Evolutionary conservation across 2,797 vertebrate genomes (phyloP).

Genomic region (Chloroceryle inda): DNA sequence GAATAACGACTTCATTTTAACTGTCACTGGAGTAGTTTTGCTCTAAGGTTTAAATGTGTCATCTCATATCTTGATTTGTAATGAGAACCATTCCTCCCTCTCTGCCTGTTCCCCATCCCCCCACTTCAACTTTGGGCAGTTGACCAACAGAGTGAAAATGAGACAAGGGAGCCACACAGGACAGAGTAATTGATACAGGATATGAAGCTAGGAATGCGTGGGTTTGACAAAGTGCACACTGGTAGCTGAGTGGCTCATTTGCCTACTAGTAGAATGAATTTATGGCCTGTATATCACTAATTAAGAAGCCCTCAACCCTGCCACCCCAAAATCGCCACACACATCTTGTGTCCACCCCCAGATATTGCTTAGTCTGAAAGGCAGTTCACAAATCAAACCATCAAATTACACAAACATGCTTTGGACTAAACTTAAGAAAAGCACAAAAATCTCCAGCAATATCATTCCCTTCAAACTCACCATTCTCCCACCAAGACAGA

Average conservation of each 20-base stretch:
- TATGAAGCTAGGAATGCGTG: conserved; percentile 12
- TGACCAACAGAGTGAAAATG: background rate
- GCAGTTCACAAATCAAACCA: background rate
- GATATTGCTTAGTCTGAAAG: background rate
- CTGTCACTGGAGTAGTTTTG: background rate
- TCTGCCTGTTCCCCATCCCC: background rate
- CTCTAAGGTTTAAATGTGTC: background rate
- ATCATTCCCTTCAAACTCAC: background rate
- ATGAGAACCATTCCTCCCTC: background rate
- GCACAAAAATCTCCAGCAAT: background rate
- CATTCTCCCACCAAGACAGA: background rate
- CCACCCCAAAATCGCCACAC: background rate
- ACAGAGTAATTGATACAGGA: conserved; percentile 43
- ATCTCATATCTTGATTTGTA: background rate
- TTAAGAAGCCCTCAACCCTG: background rate
- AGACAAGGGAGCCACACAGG: background rate
- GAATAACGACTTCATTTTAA: background rate
- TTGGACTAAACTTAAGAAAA: background rate
- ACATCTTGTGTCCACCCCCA: rapidly evolving
- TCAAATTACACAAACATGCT: background rate
- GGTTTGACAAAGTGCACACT: background rate
- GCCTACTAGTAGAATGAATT: conserved; percentile 16
- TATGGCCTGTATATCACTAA: background rate
- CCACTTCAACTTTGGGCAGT: background rate
- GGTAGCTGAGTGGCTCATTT: background rate